Percentiles rank a stretch among this genome's conserved stretches.
Conservation (phyloP, 2,113 vertebrate species). For the Sprattus sprattus region DNA sequence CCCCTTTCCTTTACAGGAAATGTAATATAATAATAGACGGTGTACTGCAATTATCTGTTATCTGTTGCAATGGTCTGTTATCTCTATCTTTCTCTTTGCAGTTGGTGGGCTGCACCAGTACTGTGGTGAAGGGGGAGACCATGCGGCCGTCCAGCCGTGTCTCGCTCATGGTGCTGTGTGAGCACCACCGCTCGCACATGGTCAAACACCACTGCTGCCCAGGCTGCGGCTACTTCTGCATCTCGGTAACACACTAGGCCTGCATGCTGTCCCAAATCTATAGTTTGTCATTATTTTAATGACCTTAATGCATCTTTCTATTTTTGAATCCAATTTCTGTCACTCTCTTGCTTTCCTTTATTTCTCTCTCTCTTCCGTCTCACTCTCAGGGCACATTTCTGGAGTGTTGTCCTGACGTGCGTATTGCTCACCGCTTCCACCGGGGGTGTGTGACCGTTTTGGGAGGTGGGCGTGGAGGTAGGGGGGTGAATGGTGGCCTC, state of each 20-base stretch:
- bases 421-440: slow-evolving; percentile 89
- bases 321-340: not conserved
- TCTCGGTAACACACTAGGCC: slow-evolving; percentile 69
- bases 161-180: slow-evolving; percentile 87
- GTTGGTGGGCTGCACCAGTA: slow-evolving; percentile 79
- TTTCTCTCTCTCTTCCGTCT: not conserved
- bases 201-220: slow-evolving; percentile 94
- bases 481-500: slow-evolving; percentile 71
- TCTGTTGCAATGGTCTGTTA: no score
- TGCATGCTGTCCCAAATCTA: not conserved
- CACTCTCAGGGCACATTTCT: slow-evolving; percentile 82
- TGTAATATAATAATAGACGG: not conserved
- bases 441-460: slow-evolving; percentile 86
- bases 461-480: slow-evolving; percentile 67
- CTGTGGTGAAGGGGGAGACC: slow-evolving; percentile 85
- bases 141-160: slow-evolving; percentile 89
- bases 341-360: not conserved
- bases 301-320: not conserved
- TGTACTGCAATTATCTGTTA: no score
- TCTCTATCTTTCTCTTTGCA: slow-evolving; percentile 43
- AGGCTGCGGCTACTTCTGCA: slow-evolving; percentile 90
- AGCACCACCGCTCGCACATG: slow-evolving; percentile 87
- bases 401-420: slow-evolving; percentile 87
- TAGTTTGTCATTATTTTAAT: not conserved
- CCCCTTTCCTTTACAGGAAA: not conserved